These are phyloP conservation scores for Mustela lutreola DNA, from an alignment of 2,113 vertebrate species.

Conservation along the genomic window DNA sequence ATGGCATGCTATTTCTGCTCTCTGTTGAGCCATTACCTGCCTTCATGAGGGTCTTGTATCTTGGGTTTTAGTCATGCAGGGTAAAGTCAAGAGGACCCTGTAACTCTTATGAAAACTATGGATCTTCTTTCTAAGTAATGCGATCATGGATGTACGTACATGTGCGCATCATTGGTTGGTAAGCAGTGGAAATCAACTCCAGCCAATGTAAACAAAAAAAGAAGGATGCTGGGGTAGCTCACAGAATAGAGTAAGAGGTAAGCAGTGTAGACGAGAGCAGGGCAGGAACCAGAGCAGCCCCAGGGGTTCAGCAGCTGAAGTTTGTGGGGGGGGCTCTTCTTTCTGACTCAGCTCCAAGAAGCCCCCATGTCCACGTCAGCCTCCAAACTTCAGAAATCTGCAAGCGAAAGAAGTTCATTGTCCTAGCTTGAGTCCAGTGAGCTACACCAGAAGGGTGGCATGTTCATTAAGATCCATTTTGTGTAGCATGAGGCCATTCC, in stretches of 20 bases:
- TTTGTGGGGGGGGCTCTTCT: not conserved
- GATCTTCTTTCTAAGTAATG: not conserved
- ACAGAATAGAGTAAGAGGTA: not conserved
- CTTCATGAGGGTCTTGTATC: not conserved
- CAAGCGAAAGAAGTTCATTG: not conserved
- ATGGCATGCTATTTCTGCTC: not conserved
- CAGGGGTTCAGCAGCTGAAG: not conserved
- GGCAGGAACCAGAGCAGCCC: not conserved
- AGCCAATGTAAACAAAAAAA: not conserved
- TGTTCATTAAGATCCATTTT: not conserved
- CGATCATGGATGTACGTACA: too few relatives aligned
- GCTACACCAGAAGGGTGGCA: not conserved
- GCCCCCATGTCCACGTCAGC: not conserved
- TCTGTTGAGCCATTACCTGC: not conserved
- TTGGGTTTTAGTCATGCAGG: not conserved
- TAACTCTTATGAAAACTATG: not conserved
- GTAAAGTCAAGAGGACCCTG: not conserved
- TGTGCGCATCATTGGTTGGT: not conserved
- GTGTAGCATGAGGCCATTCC: not conserved
- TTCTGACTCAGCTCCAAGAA: not conserved
- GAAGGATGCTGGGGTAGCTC: not conserved
- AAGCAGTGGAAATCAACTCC: not conserved
- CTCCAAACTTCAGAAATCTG: not conserved
- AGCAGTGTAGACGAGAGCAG: not conserved
- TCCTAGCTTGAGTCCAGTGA: not conserved